Percentiles rank a stretch among this genome's conserved stretches.
phyloP scores from a whole-genome alignment of 2,888 invertebrate species.

The Acanthosepion pharaonis region DNA sequence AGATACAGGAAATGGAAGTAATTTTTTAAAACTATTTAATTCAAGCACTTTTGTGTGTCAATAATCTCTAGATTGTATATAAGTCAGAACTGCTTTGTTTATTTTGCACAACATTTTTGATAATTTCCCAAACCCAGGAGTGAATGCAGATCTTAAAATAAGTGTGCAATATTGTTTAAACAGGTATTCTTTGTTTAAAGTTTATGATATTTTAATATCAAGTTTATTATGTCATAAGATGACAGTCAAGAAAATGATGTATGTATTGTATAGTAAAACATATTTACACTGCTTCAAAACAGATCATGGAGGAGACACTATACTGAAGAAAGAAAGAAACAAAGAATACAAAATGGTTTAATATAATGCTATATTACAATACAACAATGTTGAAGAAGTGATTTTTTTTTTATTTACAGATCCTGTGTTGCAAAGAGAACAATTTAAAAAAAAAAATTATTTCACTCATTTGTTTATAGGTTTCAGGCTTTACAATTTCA shows the following conservation, averaged over 20 bases:
- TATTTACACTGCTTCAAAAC: background rate
- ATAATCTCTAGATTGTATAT: conserved; percentile 33
- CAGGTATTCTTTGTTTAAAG: background rate
- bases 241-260: background rate
- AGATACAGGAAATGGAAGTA: background rate
- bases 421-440: too few species aligned
- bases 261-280: background rate
- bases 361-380: too few species aligned
- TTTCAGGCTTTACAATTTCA: too few species aligned
- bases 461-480: too few species aligned
- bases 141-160: background rate
- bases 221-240: background rate
- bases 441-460: too few species aligned
- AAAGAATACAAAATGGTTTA: background rate
- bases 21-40: background rate
- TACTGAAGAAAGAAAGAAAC: background rate
- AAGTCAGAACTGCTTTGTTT: background rate
- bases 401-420: too few species aligned
- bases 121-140: background rate
- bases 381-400: too few species aligned
- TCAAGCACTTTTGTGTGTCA: conserved; percentile 33
- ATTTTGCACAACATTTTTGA: background rate
- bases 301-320: background rate
- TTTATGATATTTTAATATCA: conserved; percentile 24
- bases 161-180: background rate